A percentile compares a stretch with the other conserved stretches of the same genome.
Conservation (phyloP, 1,140 invertebrate species). For the Pseudoatta argentina region DNA sequence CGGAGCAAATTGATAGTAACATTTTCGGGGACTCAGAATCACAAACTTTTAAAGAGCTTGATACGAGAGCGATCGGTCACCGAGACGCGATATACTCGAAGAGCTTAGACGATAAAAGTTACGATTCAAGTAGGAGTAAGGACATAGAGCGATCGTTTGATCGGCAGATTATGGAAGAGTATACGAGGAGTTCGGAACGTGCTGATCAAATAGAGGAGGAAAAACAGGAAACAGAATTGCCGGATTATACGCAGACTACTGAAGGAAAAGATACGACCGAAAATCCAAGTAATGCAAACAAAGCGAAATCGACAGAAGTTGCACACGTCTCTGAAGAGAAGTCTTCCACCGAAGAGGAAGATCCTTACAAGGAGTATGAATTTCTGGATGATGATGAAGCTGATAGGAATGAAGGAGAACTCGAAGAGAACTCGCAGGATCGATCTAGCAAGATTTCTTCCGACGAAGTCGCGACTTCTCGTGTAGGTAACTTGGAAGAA, state of each 20-base stretch:
- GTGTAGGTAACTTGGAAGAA: neutral
- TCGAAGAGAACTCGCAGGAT: slow-evolving; percentile 33
- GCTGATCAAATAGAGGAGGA: neutral
- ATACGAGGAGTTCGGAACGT: neutral
- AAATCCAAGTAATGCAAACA: neutral
- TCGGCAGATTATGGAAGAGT: slow-evolving; percentile 28
- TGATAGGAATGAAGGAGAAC: neutral
- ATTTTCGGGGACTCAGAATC: slow-evolving; percentile 67
- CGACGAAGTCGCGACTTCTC: slow-evolving; percentile 14
- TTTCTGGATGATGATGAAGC: slow-evolving; percentile 10
- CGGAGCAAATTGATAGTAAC: slow-evolving; percentile 48
- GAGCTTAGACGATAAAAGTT: slow-evolving; percentile 20
- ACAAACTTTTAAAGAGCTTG: slow-evolving; percentile 69
- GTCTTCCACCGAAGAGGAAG: neutral
- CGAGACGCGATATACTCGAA: slow-evolving; percentile 20
- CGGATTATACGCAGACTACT: neutral
- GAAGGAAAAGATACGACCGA: slow-evolving; percentile 6
- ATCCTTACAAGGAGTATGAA: slow-evolving; percentile 16
- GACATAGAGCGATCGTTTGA: slow-evolving; percentile 18
- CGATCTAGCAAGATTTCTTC: slow-evolving; percentile 11
- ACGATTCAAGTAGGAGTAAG: neutral
- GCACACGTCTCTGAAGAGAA: slow-evolving; percentile 24
- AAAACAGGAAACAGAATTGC: slow-evolving; percentile 13
- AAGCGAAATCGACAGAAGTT: slow-evolving; percentile 47
- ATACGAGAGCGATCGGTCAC: slow-evolving; percentile 59